Base-by-base conservation (phyloP, 2,797 vertebrate species). In the Tokudaia tokunoshimensis region DNA sequence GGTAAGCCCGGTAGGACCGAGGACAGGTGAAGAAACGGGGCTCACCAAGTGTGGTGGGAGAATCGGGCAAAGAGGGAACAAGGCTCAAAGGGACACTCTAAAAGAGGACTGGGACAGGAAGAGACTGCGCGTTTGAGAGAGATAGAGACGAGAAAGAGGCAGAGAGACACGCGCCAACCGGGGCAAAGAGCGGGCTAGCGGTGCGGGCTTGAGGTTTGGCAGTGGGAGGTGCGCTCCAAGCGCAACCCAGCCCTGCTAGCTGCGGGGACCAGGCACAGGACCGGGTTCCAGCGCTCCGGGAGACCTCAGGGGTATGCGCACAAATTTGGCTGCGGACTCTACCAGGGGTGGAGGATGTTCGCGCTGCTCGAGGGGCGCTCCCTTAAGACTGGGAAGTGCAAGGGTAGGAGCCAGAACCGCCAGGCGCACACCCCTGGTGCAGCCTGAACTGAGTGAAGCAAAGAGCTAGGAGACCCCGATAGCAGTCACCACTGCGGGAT, bases 111-210 rank as follows among this genome's bases (percentile, higher is more conserved):
- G 79, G 91, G 82, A 87, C 52, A 11, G 81, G 34, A 44, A 80
- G 93, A 96, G 90, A 97, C 57, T 19, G 19, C 26, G 52, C 12
- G 4, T 26, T 76, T 26, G 59, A 96, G 93, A 98, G 89, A 98
- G 89, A 95, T 2, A 3, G 72, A 80, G 91, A 91, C 78, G 61
- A 72, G 91, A 76, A 55, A 41, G 94, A 92, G 83, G 85, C 86
- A 37, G 72, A 20, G 80, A 76, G 70, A 94, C 29, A 34, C 57
- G 55, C 81, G 34, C 92, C 82, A 74, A 94, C 70, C 74, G 3
- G 0, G 22, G 94, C 29, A 0, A 37, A 76, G 34, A 80, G 44
- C 50, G 1, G 47, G 78, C 86, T 80, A 74, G 78, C 34, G 8
- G 24, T 61, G 92, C 22, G 31, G 80, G 67, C 6, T 34, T 41